Evolutionary conservation across 2,888 invertebrate species (phyloP).

Genomic region (Leuctra nigra): DNA sequence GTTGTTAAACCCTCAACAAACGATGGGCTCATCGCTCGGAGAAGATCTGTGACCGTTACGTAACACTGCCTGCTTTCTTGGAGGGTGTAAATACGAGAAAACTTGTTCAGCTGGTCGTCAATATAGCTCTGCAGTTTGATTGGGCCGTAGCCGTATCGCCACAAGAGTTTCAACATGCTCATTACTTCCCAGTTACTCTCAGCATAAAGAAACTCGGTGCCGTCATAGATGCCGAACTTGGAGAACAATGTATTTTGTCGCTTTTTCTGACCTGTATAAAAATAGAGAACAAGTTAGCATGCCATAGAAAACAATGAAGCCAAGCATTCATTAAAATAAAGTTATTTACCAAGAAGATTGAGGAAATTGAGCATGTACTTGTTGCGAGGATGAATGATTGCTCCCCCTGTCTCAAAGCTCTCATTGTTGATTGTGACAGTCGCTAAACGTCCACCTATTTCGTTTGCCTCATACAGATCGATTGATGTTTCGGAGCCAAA

Average conservation of each 20-base stretch:
- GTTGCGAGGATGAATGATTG: constrained; percentile 52
- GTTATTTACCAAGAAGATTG: constrained; percentile 42
- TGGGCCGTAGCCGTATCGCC: constrained; percentile 50
- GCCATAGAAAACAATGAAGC: neutral
- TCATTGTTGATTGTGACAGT: constrained; percentile 42
- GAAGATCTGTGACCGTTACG: constrained; percentile 44
- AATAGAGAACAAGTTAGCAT: constrained; percentile 14
- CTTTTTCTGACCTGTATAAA: constrained; percentile 36
- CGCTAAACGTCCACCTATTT: constrained; percentile 51
- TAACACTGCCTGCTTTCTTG: constrained; percentile 47
- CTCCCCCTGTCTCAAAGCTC: constrained; percentile 53
- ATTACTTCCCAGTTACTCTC: constrained; percentile 44
- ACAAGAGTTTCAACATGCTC: constrained; percentile 44
- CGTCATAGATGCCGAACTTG: constrained; percentile 45
- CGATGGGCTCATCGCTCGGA: constrained; percentile 45
- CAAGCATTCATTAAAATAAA: neutral
- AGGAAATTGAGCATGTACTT: constrained; percentile 50
- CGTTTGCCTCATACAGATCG: constrained; percentile 48
- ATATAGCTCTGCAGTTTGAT: constrained; percentile 42
- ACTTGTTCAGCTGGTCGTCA: constrained; percentile 38
- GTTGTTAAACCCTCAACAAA: constrained; percentile 43
- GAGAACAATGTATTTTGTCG: constrained; percentile 29
- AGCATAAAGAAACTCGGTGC: constrained; percentile 46
- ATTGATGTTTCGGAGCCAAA: constrained; percentile 40
- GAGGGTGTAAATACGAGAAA: constrained; percentile 49